Base-by-base conservation (phyloP, 2,888 invertebrate species). In the Metalampra italica region DNA sequence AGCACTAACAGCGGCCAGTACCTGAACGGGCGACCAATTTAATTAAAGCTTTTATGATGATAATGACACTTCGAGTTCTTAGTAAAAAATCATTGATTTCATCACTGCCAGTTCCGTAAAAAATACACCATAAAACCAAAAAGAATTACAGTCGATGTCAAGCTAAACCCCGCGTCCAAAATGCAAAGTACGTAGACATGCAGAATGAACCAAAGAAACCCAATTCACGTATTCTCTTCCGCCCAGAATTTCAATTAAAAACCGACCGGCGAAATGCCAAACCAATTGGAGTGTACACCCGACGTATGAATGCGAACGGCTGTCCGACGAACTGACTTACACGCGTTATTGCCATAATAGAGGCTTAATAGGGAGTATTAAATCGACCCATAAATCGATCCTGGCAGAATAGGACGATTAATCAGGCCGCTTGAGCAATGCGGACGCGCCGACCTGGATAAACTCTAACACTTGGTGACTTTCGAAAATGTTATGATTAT, bases 351-450 rank as follows among this genome's bases (percentile, higher is more conserved):
- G 55, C 65, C 59, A 66, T 76, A 76, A 75, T 73, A 66, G 64
- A 66, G 49, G 63, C 56, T 64, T 76, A 80, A 78, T 75, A 62
- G 73, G 60, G 66, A 56, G 63, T 57, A 65, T 67, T 78, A 71
- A 76, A 73, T 71, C 71, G 69, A 68, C 59, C 63, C 73, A 78
- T 82, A 81, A 82, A 83, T 82, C 78, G 73, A 67, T 73, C 71
- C 47, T 29, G 44, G 53, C 54, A 79, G 75, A 83, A 82, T 82
- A 71, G 73, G 63, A 61, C 75, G 62, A 80, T 80, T 80, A 74
- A 83, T 83, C 82, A 50, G 43, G 22, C 22, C 40, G 47, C 50
- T 56, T 57, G 50, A 49, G 53, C 54, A 52, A 59, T 55, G 58
- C 55, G 50, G 52, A 49, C 52, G 52, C 51, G 32, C 9, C 12